Evolutionary conservation across 2,113 vertebrate species (phyloP).

Genomic region (Martes martes): DNA sequence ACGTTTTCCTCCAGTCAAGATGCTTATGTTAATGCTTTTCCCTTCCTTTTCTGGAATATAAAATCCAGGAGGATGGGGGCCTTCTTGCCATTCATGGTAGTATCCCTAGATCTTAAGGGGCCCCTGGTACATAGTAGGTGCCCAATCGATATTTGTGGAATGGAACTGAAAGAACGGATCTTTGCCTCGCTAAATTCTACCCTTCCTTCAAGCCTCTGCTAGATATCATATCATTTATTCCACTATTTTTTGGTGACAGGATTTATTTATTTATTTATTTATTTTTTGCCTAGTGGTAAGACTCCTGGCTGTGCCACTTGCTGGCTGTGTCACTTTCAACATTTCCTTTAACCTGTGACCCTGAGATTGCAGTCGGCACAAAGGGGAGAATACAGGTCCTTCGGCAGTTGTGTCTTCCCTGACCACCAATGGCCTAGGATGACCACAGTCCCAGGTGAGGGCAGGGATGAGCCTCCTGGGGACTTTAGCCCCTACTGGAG

Average conservation of each 20-base stretch:
- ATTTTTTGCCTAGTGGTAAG: not conserved
- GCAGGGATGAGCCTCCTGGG: not conserved
- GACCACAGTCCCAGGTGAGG: not conserved
- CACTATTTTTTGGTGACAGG: not conserved
- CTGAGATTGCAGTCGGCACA: not conserved
- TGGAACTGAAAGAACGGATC: fast-evolving
- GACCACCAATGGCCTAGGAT: too few relatives aligned
- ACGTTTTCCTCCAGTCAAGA: not conserved
- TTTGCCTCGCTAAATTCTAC: not conserved
- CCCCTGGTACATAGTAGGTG: not conserved
- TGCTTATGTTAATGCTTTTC: not conserved
- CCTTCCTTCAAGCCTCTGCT: not conserved
- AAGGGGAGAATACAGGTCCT: fast-evolving
- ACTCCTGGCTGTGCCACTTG: not conserved
- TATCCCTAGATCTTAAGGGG: not conserved
- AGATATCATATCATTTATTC: not conserved
- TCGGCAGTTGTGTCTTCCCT: not conserved
- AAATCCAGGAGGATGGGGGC: not conserved
- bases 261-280: not conserved
- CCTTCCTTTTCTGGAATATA: not conserved
- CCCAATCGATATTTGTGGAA: not conserved
- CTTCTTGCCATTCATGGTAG: not conserved
- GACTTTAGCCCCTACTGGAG: not conserved
- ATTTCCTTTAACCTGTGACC: not conserved
- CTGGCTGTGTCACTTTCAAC: not conserved